Evolutionary conservation across 2,888 invertebrate genomes (phyloP).

Genomic region (Alloplasta piceator): DNA sequence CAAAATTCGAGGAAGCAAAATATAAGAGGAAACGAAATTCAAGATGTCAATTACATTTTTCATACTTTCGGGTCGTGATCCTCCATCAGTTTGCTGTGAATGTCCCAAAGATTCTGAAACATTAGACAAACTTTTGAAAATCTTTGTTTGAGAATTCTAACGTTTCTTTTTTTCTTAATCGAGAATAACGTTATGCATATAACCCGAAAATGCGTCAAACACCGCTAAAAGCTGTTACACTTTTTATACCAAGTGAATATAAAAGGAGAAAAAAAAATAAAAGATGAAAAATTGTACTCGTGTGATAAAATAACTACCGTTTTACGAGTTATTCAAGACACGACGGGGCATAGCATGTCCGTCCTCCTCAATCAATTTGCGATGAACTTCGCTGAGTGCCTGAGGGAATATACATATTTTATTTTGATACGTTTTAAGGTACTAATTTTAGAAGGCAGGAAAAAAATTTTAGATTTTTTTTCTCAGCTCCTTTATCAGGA

Average conservation of each 20-base stretch:
- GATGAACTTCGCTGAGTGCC: constrained; percentile 94
- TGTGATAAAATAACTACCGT: constrained; percentile 61
- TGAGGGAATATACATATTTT: constrained; percentile 81
- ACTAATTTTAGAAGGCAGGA: no score
- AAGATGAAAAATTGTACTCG: constrained; percentile 12
- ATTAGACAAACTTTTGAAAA: constrained; percentile 65
- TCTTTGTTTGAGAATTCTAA: constrained; percentile 14
- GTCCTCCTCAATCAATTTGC: constrained; percentile 90
- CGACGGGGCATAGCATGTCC: constrained; percentile 77
- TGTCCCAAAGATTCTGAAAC: constrained; percentile 84
- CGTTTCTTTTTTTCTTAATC: not conserved
- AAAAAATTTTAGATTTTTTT: no score
- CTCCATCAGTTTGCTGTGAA: constrained; percentile 84
- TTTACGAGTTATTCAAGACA: constrained; percentile 68
- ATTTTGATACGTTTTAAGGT: constrained; percentile 34
- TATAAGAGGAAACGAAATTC: constrained; percentile 30
- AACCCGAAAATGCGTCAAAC: constrained; percentile 43
- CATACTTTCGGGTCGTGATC: constrained; percentile 57
- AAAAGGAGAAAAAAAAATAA: constrained; percentile 17
- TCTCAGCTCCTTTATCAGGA: no score
- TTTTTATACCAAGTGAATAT: not conserved
- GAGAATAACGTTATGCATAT: constrained; percentile 41
- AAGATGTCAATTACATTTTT: constrained; percentile 35
- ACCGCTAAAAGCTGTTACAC: constrained; percentile 28
- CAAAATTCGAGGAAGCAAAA: not conserved